Evolutionary conservation across 1,140 invertebrate species (phyloP), one percentile per base, ranked within the genome.

Genomic region (Drosophila ogumai): DNA sequence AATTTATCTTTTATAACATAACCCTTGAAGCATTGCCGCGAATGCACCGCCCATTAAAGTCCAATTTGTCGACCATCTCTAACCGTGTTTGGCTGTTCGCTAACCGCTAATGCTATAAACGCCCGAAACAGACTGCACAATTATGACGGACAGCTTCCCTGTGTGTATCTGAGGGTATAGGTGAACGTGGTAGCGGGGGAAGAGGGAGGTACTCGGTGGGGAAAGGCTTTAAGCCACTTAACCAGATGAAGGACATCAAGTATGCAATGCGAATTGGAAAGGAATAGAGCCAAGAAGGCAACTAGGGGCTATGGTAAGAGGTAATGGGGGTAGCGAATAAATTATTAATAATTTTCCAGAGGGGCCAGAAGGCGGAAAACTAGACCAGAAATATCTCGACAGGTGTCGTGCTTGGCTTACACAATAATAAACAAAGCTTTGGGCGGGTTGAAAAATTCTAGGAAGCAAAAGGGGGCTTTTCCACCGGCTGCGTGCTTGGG

Each of bases 291-390:
- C 52, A 15, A 19, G 50, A 69, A 71, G 58, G 60, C 57, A 81
- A 81, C 61, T 57, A 60, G 60, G 61, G 41, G 57, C 47, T 54
- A 50, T 17, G 9, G 40, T 7, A 47, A 12, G 32, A 28, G 9
- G n/a, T 22, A 22, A 3, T 41, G 44, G 49, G n/a, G 10, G 46
- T 17, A 22, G 12, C 78, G 19, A 69, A 90, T 90, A 52, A 85
- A 90, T 76, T 90, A 90, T 90, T 90, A 90, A 90, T 90, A 90
- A 82, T 88, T 81, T 84, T 73, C 13, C n/a, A 60, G 61, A 59
- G 52, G n/a, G 66, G 25, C 34, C 47, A 50, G 15, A 44, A 47
- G 17, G 60, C 47, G 34, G 13, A 52, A 66, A 85, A 81, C 68
- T 90, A 85, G 81, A 84, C 61, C 63, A 72, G 52, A 78, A 81